Evolutionary conservation across 1,140 invertebrate species (phyloP).

Genomic region (Marisa cornuarietis): DNA sequence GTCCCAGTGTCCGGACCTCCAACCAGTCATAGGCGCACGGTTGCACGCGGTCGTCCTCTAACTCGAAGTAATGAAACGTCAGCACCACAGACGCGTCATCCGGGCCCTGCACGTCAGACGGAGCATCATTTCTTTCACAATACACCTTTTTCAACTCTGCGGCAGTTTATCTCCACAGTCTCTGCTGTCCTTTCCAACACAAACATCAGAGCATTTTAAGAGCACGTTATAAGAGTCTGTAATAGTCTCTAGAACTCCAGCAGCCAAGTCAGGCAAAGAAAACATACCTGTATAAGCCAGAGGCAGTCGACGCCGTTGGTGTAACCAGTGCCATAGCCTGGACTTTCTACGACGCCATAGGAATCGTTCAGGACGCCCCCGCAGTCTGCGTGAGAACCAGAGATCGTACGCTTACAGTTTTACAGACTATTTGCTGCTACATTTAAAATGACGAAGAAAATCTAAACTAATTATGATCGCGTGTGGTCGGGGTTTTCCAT

Average conservation of each 20-base stretch:
- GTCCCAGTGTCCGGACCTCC: slow-evolving; percentile 34
- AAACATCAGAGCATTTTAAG: not conserved
- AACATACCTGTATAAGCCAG: slow-evolving; percentile 39
- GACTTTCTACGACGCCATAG: slow-evolving; percentile 25
- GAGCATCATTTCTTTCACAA: no score
- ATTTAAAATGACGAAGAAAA: not conserved
- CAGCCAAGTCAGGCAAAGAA: not conserved
- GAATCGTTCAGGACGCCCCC: slow-evolving; percentile 25
- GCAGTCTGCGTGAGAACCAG: slow-evolving; percentile 25
- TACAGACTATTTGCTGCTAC: not conserved
- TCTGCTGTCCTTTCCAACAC: not conserved
- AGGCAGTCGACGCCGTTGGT: slow-evolving; percentile 27
- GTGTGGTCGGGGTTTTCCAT: no score
- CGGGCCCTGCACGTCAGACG: slow-evolving; percentile 21
- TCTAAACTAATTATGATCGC: not conserved
- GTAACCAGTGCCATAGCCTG: slow-evolving; percentile 29
- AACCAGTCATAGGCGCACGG: slow-evolving; percentile 35
- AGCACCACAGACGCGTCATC: slow-evolving; percentile 24
- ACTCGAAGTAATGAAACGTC: slow-evolving; percentile 26
- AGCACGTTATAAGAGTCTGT: no score
- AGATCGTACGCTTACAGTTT: not conserved
- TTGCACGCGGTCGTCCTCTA: slow-evolving; percentile 27
- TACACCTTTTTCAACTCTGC: no score
- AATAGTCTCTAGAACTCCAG: no score
- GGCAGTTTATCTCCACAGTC: not conserved